Percentiles rank a stretch among this genome's conserved stretches.
phyloP scores from a whole-genome alignment of 2,888 invertebrate species.

The Chloromyia formosa region DNA sequence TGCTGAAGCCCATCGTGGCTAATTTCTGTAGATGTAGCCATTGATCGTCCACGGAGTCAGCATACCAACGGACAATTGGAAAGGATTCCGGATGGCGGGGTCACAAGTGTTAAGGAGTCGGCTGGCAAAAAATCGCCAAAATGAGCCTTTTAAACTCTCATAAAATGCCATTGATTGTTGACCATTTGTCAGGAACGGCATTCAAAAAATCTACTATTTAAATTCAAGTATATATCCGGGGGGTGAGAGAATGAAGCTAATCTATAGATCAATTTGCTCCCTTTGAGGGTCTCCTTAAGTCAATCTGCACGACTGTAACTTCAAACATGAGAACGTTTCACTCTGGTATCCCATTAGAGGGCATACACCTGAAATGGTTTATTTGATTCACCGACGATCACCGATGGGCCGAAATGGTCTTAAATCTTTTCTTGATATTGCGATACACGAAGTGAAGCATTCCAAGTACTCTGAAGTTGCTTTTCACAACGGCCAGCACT shows the following conservation, averaged over 20 bases:
- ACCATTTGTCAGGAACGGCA: too few relatives aligned
- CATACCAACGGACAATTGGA: not conserved
- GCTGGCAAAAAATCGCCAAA: too few relatives aligned
- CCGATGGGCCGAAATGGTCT: conserved; percentile 33
- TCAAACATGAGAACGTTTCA: not conserved
- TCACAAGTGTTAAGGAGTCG: too few relatives aligned
- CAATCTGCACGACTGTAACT: too few relatives aligned
- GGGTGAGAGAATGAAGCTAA: too few relatives aligned
- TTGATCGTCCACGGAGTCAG: not conserved
- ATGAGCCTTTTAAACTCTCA: too few relatives aligned
- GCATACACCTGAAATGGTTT: not conserved
- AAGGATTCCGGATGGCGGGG: not conserved
- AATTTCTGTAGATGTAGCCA: not conserved
- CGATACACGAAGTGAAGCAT: not conserved
- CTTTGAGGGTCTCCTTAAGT: not conserved
- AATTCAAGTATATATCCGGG: too few relatives aligned
- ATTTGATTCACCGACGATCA: not conserved
- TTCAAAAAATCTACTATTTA: too few relatives aligned
- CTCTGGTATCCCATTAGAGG: not conserved
- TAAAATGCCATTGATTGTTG: too few relatives aligned
- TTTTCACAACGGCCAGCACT: not conserved
- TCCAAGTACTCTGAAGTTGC: not conserved
- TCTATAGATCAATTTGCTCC: too few relatives aligned
- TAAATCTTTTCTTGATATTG: conserved; percentile 8
- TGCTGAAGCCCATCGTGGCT: conserved; percentile 10